phyloP scores from a whole-genome alignment of 2,888 invertebrate species.

The Vesta saturnalis region DNA sequence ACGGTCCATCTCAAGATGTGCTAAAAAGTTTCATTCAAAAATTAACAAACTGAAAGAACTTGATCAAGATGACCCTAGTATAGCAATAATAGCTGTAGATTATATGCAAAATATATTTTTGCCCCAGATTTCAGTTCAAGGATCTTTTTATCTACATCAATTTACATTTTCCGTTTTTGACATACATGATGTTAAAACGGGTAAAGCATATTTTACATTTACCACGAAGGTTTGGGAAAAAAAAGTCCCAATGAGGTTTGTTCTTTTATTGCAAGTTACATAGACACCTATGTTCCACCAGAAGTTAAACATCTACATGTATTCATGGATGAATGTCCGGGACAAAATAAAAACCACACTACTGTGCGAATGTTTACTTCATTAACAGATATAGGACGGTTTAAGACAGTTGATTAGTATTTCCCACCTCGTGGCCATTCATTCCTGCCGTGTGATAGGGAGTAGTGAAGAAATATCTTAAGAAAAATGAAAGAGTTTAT shows the following conservation, averaged over 20 bases:
- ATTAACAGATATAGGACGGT: no score
- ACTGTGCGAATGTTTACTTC: no score
- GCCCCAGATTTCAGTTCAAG: conserved; percentile 40
- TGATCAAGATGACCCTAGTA: conserved; percentile 22
- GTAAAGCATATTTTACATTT: conserved; percentile 35
- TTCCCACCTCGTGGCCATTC: no score
- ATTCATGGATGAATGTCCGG: no score
- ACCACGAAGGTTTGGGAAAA: conserved; percentile 26
- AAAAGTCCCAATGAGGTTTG: conserved; percentile 33
- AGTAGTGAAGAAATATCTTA: no score
- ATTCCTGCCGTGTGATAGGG: no score
- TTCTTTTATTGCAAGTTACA: conserved; percentile 25
- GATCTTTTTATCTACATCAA: conserved; percentile 41
- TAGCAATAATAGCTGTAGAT: conserved; percentile 35
- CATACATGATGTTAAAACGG: conserved; percentile 35
- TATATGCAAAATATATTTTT: conserved; percentile 40
- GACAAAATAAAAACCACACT: no score
- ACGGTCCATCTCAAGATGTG: no score
- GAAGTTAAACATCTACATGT: no score
- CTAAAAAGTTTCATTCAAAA: conserved; percentile 31
- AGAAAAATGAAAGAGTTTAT: no score
- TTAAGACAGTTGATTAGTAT: no score
- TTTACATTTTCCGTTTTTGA: conserved; percentile 35
- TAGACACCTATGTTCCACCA: no score
- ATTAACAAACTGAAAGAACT: conserved; percentile 27